These are phyloP conservation scores for Phthorimaea operculella DNA, from an alignment of 1,140 invertebrate genomes.

Conservation along the genomic window DNA sequence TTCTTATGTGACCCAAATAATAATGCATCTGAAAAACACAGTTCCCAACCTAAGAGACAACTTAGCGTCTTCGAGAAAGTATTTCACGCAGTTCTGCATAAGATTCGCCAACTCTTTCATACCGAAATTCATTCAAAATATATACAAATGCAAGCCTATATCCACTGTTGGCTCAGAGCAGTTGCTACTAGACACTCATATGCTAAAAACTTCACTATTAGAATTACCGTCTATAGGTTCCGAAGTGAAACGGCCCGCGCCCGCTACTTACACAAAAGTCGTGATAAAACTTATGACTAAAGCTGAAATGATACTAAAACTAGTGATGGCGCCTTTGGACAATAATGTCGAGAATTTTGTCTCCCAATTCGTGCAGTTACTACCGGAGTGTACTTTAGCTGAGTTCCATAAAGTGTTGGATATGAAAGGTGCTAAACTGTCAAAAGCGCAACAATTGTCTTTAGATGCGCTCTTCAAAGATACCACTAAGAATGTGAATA, in stretches of 20 bases:
- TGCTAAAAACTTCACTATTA: slow-evolving; percentile 95
- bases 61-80: slow-evolving; percentile 94
- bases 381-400: slow-evolving; percentile 88
- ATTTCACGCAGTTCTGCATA: slow-evolving; percentile 98
- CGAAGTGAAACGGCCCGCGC: slow-evolving; percentile 86
- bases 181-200: slow-evolving; percentile 96
- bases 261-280: slow-evolving; percentile 85
- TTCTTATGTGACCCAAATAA: slow-evolving; percentile 91
- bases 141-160: slow-evolving; percentile 95
- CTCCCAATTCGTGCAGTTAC: slow-evolving; percentile 88
- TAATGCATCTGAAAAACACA: slow-evolving; percentile 86
- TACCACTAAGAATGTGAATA: slow-evolving; percentile 25
- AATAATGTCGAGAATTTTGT: slow-evolving; percentile 82
- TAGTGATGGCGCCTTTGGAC: slow-evolving; percentile 95
- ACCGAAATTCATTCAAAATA: slow-evolving; percentile 91
- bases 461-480: slow-evolving; percentile 41
- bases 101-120: slow-evolving; percentile 97
- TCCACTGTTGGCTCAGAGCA: slow-evolving; percentile 96
- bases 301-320: slow-evolving; percentile 98
- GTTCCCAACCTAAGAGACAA: slow-evolving; percentile 93
- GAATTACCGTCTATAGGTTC: slow-evolving; percentile 95
- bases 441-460: slow-evolving; percentile 39
- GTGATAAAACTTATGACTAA: slow-evolving; percentile 98
- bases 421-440: slow-evolving; percentile 85
- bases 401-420: slow-evolving; percentile 98